Evolutionary conservation across 2,888 invertebrate genomes (phyloP).

Genomic region (Coelopa pilipes): DNA sequence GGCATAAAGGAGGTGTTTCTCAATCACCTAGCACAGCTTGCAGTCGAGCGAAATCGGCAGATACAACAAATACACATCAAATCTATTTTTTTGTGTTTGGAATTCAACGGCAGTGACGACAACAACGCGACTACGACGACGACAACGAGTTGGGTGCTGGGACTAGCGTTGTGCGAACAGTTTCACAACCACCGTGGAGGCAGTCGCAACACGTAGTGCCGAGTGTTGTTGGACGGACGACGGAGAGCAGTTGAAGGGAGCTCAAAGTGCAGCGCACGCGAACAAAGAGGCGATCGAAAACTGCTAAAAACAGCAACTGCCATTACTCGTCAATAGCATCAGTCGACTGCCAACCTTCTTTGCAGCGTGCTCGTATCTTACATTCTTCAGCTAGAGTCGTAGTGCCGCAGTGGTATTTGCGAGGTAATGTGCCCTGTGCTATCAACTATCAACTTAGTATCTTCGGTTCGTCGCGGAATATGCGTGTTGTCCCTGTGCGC

Average conservation of each 20-base stretch:
- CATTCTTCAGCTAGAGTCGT: too few relatives aligned
- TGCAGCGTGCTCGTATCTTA: too few relatives aligned
- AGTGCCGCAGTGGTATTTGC: too few relatives aligned
- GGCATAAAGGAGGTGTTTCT: background rate
- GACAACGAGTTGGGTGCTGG: background rate
- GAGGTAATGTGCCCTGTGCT: too few relatives aligned
- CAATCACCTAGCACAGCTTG: background rate
- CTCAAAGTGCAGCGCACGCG: constrained; percentile 18
- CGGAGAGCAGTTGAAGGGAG: constrained; percentile 4
- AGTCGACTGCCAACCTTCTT: background rate
- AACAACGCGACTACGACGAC: background rate
- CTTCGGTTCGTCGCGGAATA: too few relatives aligned
- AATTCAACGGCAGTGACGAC: too few relatives aligned
- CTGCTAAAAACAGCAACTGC: too few relatives aligned
- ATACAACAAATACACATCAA: background rate
- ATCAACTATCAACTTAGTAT: too few relatives aligned
- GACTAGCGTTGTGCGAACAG: constrained; percentile 8
- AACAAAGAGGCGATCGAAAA: background rate
- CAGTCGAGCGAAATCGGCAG: background rate
- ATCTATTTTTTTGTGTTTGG: background rate
- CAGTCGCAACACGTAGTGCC: background rate
- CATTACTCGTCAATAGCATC: background rate
- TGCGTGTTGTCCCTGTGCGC: too few relatives aligned
- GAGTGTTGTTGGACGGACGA: background rate
- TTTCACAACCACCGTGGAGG: constrained; percentile 12